These are phyloP conservation scores for Oxystoma pomonae DNA, from an alignment of 2,888 invertebrate genomes.

Conservation along the genomic window DNA sequence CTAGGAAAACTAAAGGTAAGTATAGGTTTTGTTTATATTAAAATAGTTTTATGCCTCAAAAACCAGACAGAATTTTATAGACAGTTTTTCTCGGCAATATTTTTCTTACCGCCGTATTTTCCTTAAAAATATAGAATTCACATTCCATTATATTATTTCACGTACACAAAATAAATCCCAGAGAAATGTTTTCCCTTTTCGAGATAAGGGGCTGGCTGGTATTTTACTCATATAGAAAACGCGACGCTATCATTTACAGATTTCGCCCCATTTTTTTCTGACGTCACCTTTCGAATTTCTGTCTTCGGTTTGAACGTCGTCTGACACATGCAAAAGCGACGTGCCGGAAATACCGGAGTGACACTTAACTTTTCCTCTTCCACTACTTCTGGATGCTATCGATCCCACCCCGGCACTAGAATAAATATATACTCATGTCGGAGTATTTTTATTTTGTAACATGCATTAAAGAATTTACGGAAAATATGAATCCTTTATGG, in stretches of 20 bases:
- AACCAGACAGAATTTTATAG: too few relatives aligned
- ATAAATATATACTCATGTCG: too few relatives aligned
- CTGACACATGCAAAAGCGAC: conserved; percentile 3
- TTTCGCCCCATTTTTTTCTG: conserved; percentile 1
- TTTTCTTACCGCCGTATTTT: too few relatives aligned
- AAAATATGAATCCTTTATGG: too few relatives aligned
- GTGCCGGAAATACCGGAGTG: conserved; percentile 1
- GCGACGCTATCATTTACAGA: conserved; percentile 4
- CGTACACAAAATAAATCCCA: conserved; percentile 1
- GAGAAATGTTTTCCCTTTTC: conserved; percentile 1
- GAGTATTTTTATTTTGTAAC: too few relatives aligned
- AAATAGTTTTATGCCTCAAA: too few relatives aligned
- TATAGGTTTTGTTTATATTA: too few relatives aligned
- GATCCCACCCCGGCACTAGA: too few relatives aligned
- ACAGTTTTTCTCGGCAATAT: too few relatives aligned
- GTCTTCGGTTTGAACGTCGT: background rate
- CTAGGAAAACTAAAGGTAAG: too few relatives aligned
- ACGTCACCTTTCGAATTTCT: background rate
- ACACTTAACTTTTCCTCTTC: background rate
- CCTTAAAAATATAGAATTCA: background rate
- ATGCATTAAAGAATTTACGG: too few relatives aligned
- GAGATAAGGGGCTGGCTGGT: background rate
- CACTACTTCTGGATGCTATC: too few relatives aligned
- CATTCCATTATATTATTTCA: background rate
- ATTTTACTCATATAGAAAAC: background rate